Base-by-base conservation (phyloP, 2,888 invertebrate genomes). In the Balanococcus diminutus region DNA sequence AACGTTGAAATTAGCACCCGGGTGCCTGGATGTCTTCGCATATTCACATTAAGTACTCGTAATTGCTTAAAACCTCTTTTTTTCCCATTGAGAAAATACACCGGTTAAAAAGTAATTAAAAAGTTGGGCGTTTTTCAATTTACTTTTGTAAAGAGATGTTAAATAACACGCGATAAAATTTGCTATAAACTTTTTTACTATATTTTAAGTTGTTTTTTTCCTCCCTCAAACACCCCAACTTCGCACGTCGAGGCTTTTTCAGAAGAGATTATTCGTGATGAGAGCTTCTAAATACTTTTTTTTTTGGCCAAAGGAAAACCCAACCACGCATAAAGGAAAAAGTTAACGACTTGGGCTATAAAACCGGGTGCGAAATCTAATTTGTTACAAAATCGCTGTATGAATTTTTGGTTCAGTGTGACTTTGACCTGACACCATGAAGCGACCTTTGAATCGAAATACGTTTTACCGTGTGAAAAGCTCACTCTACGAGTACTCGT, bases 131-230 rank as follows among this genome's bases (percentile, higher is more conserved):
- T 32, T 75, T n/a, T 75, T 75, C 75, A 36, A 75, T 75, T 75
- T 36, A 75, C 75, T 75, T 75, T 75, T 16, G 19, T 32, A 75
- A 75, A 75, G 75, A 75, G 75, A 75, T 75, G 75, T 75, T 75
- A 75, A 75, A 75, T 75, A 75, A 75, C 75, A 75, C 75, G 75
- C 75, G 75, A 75, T 75, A 75, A 75, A 75, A 75, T 75, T 75
- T 32, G 32, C 32, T 75, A 36, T 75, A 75, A 75, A 75, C 31
- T 32, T 75, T n/a, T 75, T 75, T 32, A 75, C 75, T 32, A 75
- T 75, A 75, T 75, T 36, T 36, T 32, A 36, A 75, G 75, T 75
- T 32, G 51, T 67, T 28, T 25, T 67, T 67, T 67, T n/a, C 8
- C 19, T 67, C 14, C 28, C n/a, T n/a, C n/a, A n/a, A n/a, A 67